Conservation (phyloP, 2,888 invertebrate species). For the Andrena dorsata region DNA sequence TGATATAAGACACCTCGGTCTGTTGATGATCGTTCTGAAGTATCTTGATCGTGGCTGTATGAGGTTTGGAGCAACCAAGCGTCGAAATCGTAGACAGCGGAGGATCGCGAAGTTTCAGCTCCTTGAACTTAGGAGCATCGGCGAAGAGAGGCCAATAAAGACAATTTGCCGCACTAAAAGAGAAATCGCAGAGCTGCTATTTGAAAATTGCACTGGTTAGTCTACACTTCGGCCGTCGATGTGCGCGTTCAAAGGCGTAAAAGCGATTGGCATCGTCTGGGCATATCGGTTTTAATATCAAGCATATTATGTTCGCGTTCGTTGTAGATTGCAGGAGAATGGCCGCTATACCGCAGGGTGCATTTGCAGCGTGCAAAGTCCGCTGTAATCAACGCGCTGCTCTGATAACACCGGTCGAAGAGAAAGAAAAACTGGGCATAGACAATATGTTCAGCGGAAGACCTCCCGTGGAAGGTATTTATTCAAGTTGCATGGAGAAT, state of each 20-base stretch:
- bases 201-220: slow-evolving; percentile 76
- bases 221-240: slow-evolving; percentile 14
- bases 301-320: neutral
- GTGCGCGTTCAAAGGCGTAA: neutral
- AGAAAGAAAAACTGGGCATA: slow-evolving; percentile 48
- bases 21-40: slow-evolving; percentile 73
- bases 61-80: slow-evolving; percentile 66
- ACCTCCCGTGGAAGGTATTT: slow-evolving; percentile 61
- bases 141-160: slow-evolving; percentile 16
- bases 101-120: slow-evolving; percentile 21
- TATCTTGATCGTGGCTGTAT: slow-evolving; percentile 66
- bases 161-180: slow-evolving; percentile 44
- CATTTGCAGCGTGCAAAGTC: slow-evolving; percentile 90
- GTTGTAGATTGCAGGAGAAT: slow-evolving; percentile 85
- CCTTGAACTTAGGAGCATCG: slow-evolving; percentile 19
- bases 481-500: neutral
- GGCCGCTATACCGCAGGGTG: slow-evolving; percentile 92
- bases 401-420: slow-evolving; percentile 45
- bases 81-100: slow-evolving; percentile 41
- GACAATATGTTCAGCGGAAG: slow-evolving; percentile 66
- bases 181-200: slow-evolving; percentile 72
- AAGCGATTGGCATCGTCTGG: no score
- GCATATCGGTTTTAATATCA: no score
- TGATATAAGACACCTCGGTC: slow-evolving; percentile 10
- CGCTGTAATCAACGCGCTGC: slow-evolving; percentile 86